A percentile compares a stretch with the other conserved stretches of the same genome.
These are phyloP conservation scores for Drosophila seguyi DNA, from an alignment of 1,140 invertebrate species.

Conservation along the genomic window DNA sequence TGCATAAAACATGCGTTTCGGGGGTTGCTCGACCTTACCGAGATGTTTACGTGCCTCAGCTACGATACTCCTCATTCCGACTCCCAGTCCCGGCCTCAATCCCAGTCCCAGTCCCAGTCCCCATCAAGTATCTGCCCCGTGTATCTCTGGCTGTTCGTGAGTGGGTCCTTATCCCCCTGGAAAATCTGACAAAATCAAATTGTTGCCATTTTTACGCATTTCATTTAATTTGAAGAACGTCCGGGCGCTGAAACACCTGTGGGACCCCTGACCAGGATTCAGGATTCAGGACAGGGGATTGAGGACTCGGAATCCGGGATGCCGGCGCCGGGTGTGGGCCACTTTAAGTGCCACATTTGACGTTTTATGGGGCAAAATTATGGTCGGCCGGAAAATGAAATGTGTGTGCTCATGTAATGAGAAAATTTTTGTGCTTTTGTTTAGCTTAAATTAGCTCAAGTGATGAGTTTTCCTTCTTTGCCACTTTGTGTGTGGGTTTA, in stretches of 20 bases:
- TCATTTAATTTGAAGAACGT: constrained; percentile 81
- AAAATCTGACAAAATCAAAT: constrained; percentile 84
- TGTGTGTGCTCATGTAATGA: constrained; percentile 73
- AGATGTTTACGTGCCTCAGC: constrained; percentile 55
- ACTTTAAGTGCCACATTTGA: constrained; percentile 82
- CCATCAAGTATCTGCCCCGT: constrained; percentile 29
- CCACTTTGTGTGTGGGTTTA: constrained; percentile 31
- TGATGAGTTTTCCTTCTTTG: constrained; percentile 55
- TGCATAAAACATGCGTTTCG: constrained; percentile 75
- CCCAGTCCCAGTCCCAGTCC: constrained; percentile 7
- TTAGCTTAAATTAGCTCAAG: constrained; percentile 76
- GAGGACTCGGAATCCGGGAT: constrained; percentile 9
- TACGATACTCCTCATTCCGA: constrained; percentile 24
- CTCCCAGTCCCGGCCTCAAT: constrained; percentile 4
- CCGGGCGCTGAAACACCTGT: constrained; percentile 68
- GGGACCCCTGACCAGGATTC: constrained; percentile 42
- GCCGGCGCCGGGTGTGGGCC: constrained; percentile 58
- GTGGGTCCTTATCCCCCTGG: constrained; percentile 49
- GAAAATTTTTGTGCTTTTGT: constrained; percentile 65
- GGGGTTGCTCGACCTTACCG: constrained; percentile 48
- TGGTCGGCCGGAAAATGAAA: constrained; percentile 65
- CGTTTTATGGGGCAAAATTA: constrained; percentile 73
- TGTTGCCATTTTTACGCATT: constrained; percentile 84
- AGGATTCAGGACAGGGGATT: background rate
- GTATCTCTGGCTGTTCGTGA: constrained; percentile 20